phyloP scores from a whole-genome alignment of 2,888 invertebrate genomes.

The Cryptosula pallasiana region DNA sequence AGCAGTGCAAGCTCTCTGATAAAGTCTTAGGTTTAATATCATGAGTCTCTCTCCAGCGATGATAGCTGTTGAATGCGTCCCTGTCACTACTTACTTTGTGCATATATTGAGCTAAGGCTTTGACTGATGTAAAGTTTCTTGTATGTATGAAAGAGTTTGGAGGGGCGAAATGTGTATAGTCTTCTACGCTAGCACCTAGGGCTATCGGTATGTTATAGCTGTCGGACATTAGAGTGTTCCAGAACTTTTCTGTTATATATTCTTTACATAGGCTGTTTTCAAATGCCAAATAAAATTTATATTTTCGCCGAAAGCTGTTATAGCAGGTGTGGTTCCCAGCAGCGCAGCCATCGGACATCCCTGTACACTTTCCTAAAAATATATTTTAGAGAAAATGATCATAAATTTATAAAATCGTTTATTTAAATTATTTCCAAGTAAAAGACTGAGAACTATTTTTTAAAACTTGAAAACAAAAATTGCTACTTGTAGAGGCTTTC shows the following conservation, averaged over 20 bases:
- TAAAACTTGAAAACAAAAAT: too few species aligned
- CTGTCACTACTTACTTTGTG: neutral
- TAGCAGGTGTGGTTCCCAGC: constrained; percentile 23
- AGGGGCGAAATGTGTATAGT: constrained; percentile 16
- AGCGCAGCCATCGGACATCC: constrained; percentile 11
- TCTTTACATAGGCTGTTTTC: constrained; percentile 20
- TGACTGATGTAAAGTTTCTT: constrained; percentile 16
- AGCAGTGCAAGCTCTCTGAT: neutral
- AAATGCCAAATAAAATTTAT: constrained; percentile 23
- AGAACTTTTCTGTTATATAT: constrained; percentile 25
- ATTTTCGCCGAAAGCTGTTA: neutral
- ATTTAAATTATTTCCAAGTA: too few species aligned
- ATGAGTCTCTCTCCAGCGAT: constrained; percentile 20
- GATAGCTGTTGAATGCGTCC: constrained; percentile 10
- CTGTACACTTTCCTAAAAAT: neutral
- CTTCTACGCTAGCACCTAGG: neutral
- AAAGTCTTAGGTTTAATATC: neutral
- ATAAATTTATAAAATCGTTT: too few species aligned
- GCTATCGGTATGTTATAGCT: constrained; percentile 23
- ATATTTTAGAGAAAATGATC: too few species aligned
- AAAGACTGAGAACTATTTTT: too few species aligned
- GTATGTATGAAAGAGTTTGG: constrained; percentile 22
- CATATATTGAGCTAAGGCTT: constrained; percentile 4
- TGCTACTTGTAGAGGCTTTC: too few species aligned
- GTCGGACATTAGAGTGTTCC: constrained; percentile 4